Evolutionary conservation across 2,113 vertebrate species (phyloP).

Genomic region (Mohoua ochrocephala): DNA sequence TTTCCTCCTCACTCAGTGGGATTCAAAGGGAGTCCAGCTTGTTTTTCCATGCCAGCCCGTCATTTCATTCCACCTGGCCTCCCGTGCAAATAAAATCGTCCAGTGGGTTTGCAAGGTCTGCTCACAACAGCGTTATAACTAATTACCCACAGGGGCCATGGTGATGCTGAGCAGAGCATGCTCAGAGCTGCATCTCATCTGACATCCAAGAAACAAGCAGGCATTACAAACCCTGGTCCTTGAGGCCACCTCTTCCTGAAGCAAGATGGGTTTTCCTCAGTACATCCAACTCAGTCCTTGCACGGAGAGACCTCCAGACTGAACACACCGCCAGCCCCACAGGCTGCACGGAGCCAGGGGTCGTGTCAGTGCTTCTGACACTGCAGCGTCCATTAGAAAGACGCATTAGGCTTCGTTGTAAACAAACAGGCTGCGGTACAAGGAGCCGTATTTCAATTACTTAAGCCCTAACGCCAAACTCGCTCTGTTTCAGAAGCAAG

Average conservation of each 20-base stretch:
- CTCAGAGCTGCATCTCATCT: neutral
- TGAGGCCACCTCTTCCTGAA: neutral
- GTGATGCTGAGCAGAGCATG: neutral
- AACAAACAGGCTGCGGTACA: slow-evolving; percentile 32
- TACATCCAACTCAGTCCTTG: neutral
- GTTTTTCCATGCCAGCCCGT: neutral
- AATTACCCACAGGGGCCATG: slow-evolving; percentile 29
- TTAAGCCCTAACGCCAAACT: slow-evolving; percentile 46
- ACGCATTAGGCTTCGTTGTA: slow-evolving; percentile 48
- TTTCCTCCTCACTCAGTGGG: neutral
- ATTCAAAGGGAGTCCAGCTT: neutral
- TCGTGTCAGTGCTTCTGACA: neutral
- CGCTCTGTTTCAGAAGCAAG: slow-evolving; percentile 61
- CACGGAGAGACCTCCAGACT: neutral
- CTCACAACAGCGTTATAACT: neutral
- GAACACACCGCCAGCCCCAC: neutral
- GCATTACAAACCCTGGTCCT: neutral
- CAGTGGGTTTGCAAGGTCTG: neutral
- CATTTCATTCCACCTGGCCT: neutral
- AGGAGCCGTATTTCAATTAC: slow-evolving; percentile 25
- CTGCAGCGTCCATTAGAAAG: slow-evolving; percentile 33
- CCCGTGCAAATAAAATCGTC: neutral
- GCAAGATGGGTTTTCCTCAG: slow-evolving; percentile 1
- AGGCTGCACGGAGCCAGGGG: neutral
- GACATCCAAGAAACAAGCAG: neutral